Evolutionary conservation across 1,140 invertebrate species (phyloP).

Genomic region (Elymnias hypermnestra): DNA sequence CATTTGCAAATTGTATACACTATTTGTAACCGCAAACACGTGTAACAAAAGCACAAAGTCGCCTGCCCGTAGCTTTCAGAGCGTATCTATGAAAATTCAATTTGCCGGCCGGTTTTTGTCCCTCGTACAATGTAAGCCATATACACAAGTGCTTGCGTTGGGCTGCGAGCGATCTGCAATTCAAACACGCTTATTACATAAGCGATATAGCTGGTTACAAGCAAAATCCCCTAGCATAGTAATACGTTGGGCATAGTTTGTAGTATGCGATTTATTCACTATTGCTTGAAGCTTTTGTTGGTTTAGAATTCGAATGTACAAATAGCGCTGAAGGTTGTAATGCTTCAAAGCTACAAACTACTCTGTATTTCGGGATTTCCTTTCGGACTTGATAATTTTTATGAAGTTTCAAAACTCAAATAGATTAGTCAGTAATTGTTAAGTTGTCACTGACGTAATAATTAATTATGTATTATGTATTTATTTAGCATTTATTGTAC

Average conservation of each 20-base stretch:
- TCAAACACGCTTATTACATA: slow-evolving; percentile 59
- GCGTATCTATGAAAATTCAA: slow-evolving; percentile 51
- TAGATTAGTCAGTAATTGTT: too few relatives aligned
- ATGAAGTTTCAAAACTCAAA: too few relatives aligned
- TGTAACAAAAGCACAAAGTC: slow-evolving; percentile 3
- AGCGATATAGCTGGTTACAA: slow-evolving; percentile 41
- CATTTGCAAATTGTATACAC: background rate
- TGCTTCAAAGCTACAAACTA: too few relatives aligned
- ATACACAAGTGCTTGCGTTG: slow-evolving; percentile 47
- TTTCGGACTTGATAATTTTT: too few relatives aligned
- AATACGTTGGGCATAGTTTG: slow-evolving; percentile 15
- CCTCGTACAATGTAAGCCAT: slow-evolving; percentile 32
- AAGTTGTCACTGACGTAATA: too few relatives aligned
- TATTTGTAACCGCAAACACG: background rate
- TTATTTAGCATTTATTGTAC: too few relatives aligned
- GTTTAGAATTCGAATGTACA: too few relatives aligned
- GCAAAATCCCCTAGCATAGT: slow-evolving; percentile 15
- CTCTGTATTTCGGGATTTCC: too few relatives aligned
- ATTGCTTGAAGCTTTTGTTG: too few relatives aligned
- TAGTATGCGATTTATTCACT: slow-evolving; percentile 29
- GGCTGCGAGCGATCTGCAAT: slow-evolving; percentile 56
- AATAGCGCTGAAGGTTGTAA: too few relatives aligned
- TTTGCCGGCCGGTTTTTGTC: slow-evolving; percentile 50
- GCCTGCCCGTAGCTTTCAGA: slow-evolving; percentile 3
- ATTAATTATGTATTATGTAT: too few relatives aligned